Conservation (phyloP, 2,113 vertebrate species). For the Galeopterus variegatus region DNA sequence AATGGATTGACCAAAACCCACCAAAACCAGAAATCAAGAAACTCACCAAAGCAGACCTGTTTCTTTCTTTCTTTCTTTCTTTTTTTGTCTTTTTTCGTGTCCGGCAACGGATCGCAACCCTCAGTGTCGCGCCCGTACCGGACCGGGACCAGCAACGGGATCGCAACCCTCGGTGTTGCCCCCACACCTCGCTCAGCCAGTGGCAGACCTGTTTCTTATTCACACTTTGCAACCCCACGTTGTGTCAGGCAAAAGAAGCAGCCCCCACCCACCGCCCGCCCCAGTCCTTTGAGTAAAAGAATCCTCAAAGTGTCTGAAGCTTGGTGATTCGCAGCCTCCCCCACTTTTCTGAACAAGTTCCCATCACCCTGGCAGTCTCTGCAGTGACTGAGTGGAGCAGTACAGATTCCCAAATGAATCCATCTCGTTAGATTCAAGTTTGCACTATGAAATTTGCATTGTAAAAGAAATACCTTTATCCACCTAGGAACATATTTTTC, state of each 20-base stretch:
- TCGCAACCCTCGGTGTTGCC: too few species aligned
- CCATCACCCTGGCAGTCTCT: fast-evolving
- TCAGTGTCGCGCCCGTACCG: too few species aligned
- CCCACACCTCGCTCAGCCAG: too few species aligned
- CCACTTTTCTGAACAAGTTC: background rate
- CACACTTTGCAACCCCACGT: background rate
- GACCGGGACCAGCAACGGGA: too few species aligned
- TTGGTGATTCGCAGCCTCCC: fast-evolving
- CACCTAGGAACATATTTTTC: background rate
- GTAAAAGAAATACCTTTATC: background rate
- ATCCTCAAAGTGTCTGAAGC: background rate
- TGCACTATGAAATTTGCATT: background rate
- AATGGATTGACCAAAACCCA: background rate
- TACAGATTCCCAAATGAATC: fast-evolving
- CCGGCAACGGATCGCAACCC: too few species aligned
- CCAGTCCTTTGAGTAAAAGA: background rate
- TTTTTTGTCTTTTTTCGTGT: too few species aligned
- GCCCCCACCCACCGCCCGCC: background rate
- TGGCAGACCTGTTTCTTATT: background rate
- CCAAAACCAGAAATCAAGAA: background rate
- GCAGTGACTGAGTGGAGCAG: background rate
- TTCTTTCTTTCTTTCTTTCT: background rate
- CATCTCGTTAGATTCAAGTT: background rate
- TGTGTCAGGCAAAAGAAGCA: background rate
- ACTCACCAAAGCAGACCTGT: background rate